Evolutionary conservation across 1,140 invertebrate species (phyloP), one percentile per base, ranked within the genome.

Genomic region (Rhagoletis zephyria): DNA sequence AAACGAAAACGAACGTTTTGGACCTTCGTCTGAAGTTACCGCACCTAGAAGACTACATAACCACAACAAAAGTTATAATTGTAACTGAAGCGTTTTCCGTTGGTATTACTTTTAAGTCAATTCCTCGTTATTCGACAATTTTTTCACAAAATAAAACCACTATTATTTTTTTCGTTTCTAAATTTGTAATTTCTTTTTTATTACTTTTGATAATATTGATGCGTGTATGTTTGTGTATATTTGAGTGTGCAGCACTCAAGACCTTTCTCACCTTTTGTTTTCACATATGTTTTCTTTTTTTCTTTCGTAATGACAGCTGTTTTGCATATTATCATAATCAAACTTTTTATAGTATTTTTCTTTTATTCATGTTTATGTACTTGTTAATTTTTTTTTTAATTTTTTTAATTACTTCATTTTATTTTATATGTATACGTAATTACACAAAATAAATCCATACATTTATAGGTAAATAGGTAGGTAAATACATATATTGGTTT

Each of bases 401-500:
- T 10, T 4, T 14, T 48, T 74, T 74, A 45, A 45, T 74, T 74
- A 45, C 30, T 74, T 74, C 40, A 74, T 74, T 74, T 45, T 45
- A 74, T 74, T 74, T 42, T 74, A 74, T 74, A 74, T 74, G 67
- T 74, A 74, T 74, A 74, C 42, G 67, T 74, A 45, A 74, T 74
- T 74, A 74, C 67, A 74, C 67, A 74, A 74, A 74, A 74, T 74
- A 74, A 74, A 74, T 74, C 67, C 42, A 74, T 74, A 48, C 67
- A 74, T 74, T 74, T 74, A 74, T 74, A 74, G 67, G 67, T 74
- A 74, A 74, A 74, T 74, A 74, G 67, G 67, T 74, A 74, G 67
- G 67, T 74, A 74, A 74, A 74, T 74, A 74, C 45, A 74, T 14
- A 42, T 74, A 56, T 30, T 30, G 67, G 67, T 74, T 45, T 40